phyloP scores from a whole-genome alignment of 2,888 invertebrate genomes.

The Lacanobia wlatinum region DNA sequence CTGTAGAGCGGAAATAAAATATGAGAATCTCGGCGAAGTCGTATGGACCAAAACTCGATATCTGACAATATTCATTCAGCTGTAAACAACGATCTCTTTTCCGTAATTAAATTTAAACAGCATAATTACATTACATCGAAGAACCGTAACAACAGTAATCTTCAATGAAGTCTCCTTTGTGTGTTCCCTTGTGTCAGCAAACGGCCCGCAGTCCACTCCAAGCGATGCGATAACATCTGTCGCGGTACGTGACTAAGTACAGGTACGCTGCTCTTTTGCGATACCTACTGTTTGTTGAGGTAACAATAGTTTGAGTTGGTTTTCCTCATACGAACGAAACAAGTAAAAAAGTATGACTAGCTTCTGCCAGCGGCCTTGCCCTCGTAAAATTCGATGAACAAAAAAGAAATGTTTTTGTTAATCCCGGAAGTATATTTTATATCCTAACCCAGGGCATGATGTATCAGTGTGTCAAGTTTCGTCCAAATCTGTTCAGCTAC shows the following conservation, averaged over 20 bases:
- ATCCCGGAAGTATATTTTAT: no score
- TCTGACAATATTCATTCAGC: not conserved
- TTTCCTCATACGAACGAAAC: not conserved
- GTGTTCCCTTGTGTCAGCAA: conserved; percentile 35
- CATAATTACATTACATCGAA: conserved; percentile 24
- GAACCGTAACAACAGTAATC: conserved; percentile 7
- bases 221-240: conserved; percentile 49
- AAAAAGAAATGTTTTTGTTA: no score
- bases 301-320: not conserved
- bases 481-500: no score
- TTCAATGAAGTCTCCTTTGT: conserved; percentile 18
- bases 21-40: no score
- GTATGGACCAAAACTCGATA: not conserved
- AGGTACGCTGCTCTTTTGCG: conserved; percentile 28
- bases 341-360: not conserved
- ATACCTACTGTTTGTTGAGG: conserved; percentile 16
- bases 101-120: not conserved
- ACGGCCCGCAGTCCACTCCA: conserved; percentile 29
- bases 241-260: conserved; percentile 43
- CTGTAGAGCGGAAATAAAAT: no score
- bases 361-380: no score
- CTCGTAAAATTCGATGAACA: no score
- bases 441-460: no score
- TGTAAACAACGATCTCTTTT: not conserved
- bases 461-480: no score